Base-by-base conservation (phyloP, 2,888 invertebrate species). In the Alloplasta piceator region DNA sequence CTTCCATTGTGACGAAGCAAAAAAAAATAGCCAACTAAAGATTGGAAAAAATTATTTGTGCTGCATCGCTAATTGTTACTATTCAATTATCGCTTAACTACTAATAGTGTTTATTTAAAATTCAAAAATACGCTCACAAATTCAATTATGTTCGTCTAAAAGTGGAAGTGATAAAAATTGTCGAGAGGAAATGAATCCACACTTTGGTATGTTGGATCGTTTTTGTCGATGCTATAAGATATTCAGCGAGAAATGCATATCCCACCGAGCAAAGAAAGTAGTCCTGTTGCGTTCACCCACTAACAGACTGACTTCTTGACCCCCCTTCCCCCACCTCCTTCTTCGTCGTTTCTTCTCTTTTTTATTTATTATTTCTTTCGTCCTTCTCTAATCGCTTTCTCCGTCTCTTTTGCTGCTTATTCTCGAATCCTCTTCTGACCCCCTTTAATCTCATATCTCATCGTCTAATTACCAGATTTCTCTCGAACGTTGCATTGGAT, bases 261-360 rank as follows among this genome's bases (percentile, higher is more conserved):
- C 73, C 67, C 81, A 71, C 67, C 63, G 82, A 52, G 68, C 82
- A 89, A 66, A 66, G 90, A 90, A 90, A 90, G 90, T 88, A 86
- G 89, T 67, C 39, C 85, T 80, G 70, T 82, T 82, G 75, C 85
- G 83, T 85, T 90, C 88, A 90, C 90, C 90, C 90, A 90, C 89
- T 89, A 86, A 89, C 89, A 87, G 89, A 89, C 78, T 90, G 87
- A 90, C 90, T 87, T 87, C 84, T 90, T 89, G 88, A 89, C 89
- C 86, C 83, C 82, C 63, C 86, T 83, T 81, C 63, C 68, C 41
- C 6, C 64, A 56, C 39, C 55, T n/a, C 41, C 52, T 56, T 48
- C 26, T 50, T 38, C 41, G 56, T 50, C 80, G 80, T 83, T 61
- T 52, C 48, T 48, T 71, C 68, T 48, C 46, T 10, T 56, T 46